Conservation (phyloP, 2,113 vertebrate genomes). For the Heloderma charlesbogerti region DNA sequence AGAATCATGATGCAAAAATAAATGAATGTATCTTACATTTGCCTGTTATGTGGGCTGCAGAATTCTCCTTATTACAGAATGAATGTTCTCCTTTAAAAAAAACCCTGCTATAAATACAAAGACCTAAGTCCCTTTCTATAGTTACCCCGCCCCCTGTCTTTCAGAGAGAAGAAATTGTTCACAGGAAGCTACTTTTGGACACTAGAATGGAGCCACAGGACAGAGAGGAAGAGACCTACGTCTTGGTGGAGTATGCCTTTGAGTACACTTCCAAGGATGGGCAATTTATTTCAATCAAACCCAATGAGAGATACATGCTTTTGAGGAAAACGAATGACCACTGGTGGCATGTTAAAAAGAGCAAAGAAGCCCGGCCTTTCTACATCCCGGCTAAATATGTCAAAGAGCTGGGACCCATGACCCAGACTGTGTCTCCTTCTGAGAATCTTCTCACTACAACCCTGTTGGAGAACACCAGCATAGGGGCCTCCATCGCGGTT, state of each 20-base stretch:
- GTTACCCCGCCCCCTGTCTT: not conserved
- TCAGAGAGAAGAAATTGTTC: conserved; percentile 34
- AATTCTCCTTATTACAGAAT: not conserved
- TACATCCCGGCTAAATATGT: conserved; percentile 92
- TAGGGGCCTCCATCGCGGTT: not conserved
- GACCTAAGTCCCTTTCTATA: not conserved
- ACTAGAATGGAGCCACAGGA: conserved; percentile 53
- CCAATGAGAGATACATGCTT: conserved; percentile 88
- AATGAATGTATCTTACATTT: not conserved
- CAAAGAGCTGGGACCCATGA: conserved; percentile 76
- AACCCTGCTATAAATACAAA: not conserved
- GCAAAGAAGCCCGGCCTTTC: conserved; percentile 81
- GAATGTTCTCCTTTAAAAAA: not conserved
- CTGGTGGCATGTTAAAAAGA: conserved; percentile 92
- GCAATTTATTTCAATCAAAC: conserved; percentile 84
- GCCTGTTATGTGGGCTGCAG: not conserved
- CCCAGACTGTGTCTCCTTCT: not conserved
- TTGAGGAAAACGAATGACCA: conserved; percentile 87
- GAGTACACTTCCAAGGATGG: conserved; percentile 88
- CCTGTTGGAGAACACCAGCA: not conserved
- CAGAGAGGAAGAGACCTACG: conserved; percentile 77
- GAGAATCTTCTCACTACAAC: conserved; percentile 40
- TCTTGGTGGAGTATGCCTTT: conserved; percentile 87
- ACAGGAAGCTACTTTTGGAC: not conserved
- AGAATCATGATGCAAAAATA: not conserved